phyloP scores from a whole-genome alignment of 2,888 invertebrate species.

The Leptopilina drosophilae region DNA sequence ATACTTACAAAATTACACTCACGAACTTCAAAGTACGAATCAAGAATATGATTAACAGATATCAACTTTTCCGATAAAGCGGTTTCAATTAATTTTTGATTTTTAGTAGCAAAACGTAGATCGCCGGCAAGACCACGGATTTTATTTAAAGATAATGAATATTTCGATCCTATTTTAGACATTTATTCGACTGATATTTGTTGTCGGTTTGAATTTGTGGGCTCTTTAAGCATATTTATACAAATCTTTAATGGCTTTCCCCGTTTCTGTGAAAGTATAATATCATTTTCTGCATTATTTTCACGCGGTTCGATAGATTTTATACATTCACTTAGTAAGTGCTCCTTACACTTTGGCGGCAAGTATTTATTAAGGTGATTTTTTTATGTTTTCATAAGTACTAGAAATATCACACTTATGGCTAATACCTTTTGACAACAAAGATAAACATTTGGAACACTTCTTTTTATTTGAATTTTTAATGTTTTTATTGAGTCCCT shows the following conservation, averaged over 20 bases:
- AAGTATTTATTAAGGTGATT: not conserved
- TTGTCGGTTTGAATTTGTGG: not conserved
- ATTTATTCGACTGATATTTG: not conserved
- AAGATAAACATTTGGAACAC: not conserved
- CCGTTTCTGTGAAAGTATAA: not conserved
- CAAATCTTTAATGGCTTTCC: slow-evolving; percentile 9
- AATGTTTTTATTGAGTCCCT: not conserved
- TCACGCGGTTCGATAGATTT: not conserved
- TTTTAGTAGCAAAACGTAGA: slow-evolving; percentile 9
- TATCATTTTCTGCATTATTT: not conserved
- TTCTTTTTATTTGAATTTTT: not conserved
- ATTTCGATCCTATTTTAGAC: slow-evolving; percentile 10
- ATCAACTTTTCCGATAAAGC: not conserved
- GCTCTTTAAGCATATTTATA: not conserved
- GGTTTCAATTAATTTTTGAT: slow-evolving; percentile 32
- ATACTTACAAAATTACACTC: slow-evolving; percentile 23
- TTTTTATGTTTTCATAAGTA: slow-evolving; percentile 9
- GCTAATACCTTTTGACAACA: slow-evolving; percentile 8
- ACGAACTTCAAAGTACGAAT: slow-evolving; percentile 1
- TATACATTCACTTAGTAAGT: not conserved
- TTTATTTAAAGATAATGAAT: not conserved
- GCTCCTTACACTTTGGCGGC: slow-evolving; percentile 1
- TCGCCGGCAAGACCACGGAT: not conserved
- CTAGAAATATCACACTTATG: slow-evolving; percentile 5
- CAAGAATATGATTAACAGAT: slow-evolving; percentile 1